Conservation (phyloP, 37 sponge, comb jelly and placozoan genomes). For the Beroe ovata region DNA sequence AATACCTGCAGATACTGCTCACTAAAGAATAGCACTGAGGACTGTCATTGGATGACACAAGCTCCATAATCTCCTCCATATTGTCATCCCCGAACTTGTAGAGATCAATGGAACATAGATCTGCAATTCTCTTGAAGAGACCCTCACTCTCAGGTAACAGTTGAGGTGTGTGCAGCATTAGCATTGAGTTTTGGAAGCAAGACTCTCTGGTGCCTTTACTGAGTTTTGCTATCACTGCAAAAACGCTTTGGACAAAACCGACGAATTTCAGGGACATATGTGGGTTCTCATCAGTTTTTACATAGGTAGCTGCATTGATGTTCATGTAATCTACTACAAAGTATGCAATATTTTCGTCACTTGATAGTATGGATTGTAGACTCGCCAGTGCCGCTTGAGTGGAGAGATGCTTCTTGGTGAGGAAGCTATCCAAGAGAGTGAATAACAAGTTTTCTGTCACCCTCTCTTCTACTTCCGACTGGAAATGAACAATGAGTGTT, state of each 20-base stretch:
- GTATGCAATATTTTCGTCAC: neutral
- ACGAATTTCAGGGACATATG: neutral
- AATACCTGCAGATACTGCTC: neutral
- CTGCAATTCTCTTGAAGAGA: neutral
- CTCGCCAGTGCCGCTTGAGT: neutral
- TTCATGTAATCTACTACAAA: conserved; percentile 12
- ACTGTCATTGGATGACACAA: neutral
- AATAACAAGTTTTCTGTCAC: neutral
- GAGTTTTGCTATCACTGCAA: neutral
- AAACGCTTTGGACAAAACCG: neutral
- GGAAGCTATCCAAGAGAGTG: neutral
- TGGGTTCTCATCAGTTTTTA: conserved; percentile 21
- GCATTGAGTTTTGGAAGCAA: neutral
- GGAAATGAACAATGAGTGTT: neutral
- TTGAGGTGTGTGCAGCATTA: neutral
- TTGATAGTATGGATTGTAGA: neutral
- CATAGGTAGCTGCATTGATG: neutral
- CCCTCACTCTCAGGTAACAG: conserved; percentile 4
- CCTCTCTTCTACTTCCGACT: neutral
- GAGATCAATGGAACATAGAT: neutral
- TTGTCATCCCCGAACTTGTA: conserved; percentile 42
- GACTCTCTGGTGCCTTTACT: neutral
- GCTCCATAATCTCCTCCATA: neutral
- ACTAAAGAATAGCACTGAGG: conserved; percentile 3
- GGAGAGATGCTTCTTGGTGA: neutral